Conservation (phyloP, 2,113 vertebrate genomes). For the Serranochromis macrocephalus region DNA sequence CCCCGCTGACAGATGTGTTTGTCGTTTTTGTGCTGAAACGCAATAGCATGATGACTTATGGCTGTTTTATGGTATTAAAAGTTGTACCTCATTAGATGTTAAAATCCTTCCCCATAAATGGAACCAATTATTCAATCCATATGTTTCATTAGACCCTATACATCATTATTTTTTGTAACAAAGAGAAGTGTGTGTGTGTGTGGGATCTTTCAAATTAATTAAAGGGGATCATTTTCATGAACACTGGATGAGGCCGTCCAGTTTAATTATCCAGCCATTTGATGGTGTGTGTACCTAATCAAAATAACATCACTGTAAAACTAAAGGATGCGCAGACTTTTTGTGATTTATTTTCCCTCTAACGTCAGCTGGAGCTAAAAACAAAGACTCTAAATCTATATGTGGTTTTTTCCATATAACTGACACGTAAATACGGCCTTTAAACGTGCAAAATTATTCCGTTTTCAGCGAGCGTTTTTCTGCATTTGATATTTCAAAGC, state of each 20-base stretch:
- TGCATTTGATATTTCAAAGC: not conserved
- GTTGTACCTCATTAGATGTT: slow-evolving; percentile 53
- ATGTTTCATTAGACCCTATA: slow-evolving; percentile 53
- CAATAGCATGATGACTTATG: slow-evolving; percentile 37
- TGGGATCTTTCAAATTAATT: slow-evolving; percentile 55
- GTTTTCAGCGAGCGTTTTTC: not conserved
- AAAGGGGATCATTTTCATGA: slow-evolving; percentile 54
- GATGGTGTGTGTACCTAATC: slow-evolving; percentile 41
- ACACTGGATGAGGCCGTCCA: slow-evolving; percentile 40
- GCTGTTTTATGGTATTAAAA: slow-evolving; percentile 57
- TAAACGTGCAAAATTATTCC: not conserved
- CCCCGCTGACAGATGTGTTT: slow-evolving; percentile 66
- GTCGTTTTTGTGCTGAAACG: slow-evolving; percentile 32
- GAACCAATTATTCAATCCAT: slow-evolving; percentile 49
- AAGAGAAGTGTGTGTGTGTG: not conserved
- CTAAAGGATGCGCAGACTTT: not conserved
- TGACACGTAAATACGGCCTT: not conserved
- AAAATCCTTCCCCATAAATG: slow-evolving; percentile 41
- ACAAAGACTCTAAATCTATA: not conserved
- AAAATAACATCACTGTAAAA: slow-evolving; percentile 12
- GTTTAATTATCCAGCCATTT: slow-evolving; percentile 51
- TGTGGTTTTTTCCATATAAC: not conserved
- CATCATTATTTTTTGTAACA: slow-evolving; percentile 44
- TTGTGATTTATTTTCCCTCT: not conserved
- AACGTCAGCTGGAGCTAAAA: not conserved